Evolutionary conservation across 2,113 vertebrate genomes (phyloP), one percentile per base, ranked within the genome.

Genomic region (Tautogolabrus adspersus): DNA sequence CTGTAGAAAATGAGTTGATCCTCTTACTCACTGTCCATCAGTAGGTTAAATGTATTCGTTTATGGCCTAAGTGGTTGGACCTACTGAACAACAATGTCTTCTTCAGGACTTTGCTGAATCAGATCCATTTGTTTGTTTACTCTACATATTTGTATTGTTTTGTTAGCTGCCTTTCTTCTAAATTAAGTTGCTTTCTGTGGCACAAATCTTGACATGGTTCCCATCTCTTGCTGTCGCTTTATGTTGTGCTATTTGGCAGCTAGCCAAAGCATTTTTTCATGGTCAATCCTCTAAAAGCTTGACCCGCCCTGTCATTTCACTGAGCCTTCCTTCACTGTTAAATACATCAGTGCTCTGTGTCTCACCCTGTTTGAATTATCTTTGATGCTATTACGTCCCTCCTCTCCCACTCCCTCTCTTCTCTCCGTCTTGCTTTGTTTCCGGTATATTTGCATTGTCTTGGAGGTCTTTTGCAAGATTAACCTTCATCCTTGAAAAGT

Each of bases 401-500:
- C 70, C 38, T 46, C 52, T 12, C 34, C 42, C 47, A 54, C 8
- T 70, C 49, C 42, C 1, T 10, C 72, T 34, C 0, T 5, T 16
- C 16, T 30, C 30, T 58, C 51, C 40, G 58, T 34, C 54, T 11
- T 61, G 0, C 75, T 75, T 54, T 55, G 23, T 66, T 74, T 69
- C 80, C 6, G 3, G 7, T 3, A n/a, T 66, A 75, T 92, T 81
- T 88, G 78, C 81, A 76, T 83, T n/a, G 68, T 77, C 73, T 85
- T 62, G 55, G 75, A 84, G 88, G 86, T 89, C 84, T 68, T 77
- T 51, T 34, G 18, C 44, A 55, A 64, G 75, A 84, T 89, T 91
- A 91, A 89, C 92, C 87, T 90, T 85, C 79, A 72, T 88, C 87
- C 26, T 69, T 60, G 74, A 77, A 63, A 81, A 52, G 63, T 87